Base-by-base conservation (phyloP, 2,888 invertebrate species). In the Trichopria drosophilae region DNA sequence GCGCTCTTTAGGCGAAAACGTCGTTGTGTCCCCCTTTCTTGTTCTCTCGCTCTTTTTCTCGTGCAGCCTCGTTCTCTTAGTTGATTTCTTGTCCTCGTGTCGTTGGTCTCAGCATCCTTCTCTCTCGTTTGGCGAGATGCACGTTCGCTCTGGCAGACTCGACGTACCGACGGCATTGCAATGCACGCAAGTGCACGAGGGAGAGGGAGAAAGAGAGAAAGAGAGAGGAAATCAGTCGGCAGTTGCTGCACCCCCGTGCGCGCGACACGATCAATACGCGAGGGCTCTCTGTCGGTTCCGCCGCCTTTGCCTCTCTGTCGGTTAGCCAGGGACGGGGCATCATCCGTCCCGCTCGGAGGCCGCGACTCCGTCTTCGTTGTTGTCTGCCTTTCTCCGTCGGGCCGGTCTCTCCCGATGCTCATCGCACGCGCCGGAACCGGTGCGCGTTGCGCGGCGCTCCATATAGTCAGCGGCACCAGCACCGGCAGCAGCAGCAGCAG, bases 191-290 rank as follows among this genome's bases (percentile, higher is more conserved):
- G n/a, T n/a, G n/a, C n/a, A n/a, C n/a, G n/a, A n/a, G n/a, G n/a
- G n/a, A n/a, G n/a, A n/a, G n/a, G n/a, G 26, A 26, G 26, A 26
- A 56, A 48, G 34, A 35, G 44, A 31, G 46, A 40, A 50, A 49
- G 53, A 55, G 52, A 48, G 55, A 59, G 54, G 55, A 51, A 58
- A 58, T 58, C 56, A 53, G 48, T 56, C 35, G 41, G 41, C 55
- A 57, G 54, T 15, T 12, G 10, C 4, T 31, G n/a, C n/a, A n/a
- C n/a, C 13, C 39, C 40, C 40, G 13, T 28, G 35, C 40, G 20
- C 59, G 61, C 72, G 71, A 72, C 73, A 69, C 73, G 73, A 73
- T 73, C 73, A 73, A 73, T 73, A 73, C 72, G 65, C 69, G 67
- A 66, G n/a, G n/a, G n/a, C n/a, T n/a, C n/a, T n/a, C n/a, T n/a